phyloP scores from a whole-genome alignment of 1,140 invertebrate genomes.

The Zaprionus capensis region DNA sequence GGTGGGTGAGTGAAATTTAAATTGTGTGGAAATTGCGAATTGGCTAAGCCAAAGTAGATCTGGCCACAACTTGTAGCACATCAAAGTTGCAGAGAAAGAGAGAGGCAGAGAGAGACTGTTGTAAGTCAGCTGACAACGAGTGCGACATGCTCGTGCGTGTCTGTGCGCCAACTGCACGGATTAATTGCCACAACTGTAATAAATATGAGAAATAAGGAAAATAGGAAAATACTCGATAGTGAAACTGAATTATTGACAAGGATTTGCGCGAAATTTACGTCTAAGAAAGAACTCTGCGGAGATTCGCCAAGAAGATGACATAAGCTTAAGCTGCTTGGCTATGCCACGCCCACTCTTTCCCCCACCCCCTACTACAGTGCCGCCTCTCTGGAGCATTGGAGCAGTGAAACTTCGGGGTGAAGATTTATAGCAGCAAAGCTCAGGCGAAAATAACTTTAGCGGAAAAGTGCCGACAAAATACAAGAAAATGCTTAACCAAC shows the following conservation, averaged over 20 bases:
- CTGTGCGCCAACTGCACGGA: constrained; percentile 46
- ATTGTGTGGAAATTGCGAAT: neutral
- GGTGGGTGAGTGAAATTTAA: constrained; percentile 5
- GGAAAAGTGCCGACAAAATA: constrained; percentile 81
- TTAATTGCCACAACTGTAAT: constrained; percentile 66
- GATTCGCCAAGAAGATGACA: constrained; percentile 11
- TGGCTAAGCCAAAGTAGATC: neutral
- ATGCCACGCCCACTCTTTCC: neutral
- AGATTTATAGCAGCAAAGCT: constrained; percentile 76
- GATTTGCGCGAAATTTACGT: constrained; percentile 44
- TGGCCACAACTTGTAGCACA: neutral
- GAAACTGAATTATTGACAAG: constrained; percentile 70
- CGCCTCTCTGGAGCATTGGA: constrained; percentile 16
- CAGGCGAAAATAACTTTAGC: constrained; percentile 79
- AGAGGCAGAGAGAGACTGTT: too few species aligned
- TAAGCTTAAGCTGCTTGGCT: constrained; percentile 65
- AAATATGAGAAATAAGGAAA: constrained; percentile 12
- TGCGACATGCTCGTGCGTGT: constrained; percentile 43
- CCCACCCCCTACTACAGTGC: neutral
- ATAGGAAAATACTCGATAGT: constrained; percentile 13
- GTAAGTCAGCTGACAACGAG: neutral
- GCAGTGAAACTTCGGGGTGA: constrained; percentile 43
- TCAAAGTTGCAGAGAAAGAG: too few species aligned
- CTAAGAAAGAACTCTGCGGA: neutral
- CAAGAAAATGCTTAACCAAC: constrained; percentile 80